Conservation (phyloP, 2,888 invertebrate genomes). For the Drosophila paucipuncta region DNA sequence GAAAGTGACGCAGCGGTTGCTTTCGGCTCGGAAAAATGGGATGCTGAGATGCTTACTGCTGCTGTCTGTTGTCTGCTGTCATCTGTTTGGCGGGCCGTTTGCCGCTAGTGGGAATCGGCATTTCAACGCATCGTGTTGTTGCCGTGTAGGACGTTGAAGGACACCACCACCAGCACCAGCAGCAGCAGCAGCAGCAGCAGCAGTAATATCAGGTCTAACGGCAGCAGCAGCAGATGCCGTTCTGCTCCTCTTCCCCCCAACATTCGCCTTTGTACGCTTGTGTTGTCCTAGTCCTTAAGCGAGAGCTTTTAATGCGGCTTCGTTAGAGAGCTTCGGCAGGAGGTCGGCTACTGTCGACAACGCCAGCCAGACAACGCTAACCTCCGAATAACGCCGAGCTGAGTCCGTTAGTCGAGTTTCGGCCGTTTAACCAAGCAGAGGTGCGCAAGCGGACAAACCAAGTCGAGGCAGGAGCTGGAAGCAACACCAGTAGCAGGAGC, state of each 20-base stretch:
- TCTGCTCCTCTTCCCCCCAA: conserved; percentile 13
- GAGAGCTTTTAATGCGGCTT: conserved; percentile 59
- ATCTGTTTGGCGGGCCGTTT: conserved; percentile 83
- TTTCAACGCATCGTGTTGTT: conserved; percentile 57
- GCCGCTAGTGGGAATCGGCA: conserved; percentile 69
- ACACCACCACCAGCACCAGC: conserved; percentile 57
- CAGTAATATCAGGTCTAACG: conserved; percentile 12
- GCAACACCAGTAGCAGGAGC: conserved; percentile 26
- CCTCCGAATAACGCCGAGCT: conserved; percentile 14
- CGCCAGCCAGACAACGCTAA: conserved; percentile 25
- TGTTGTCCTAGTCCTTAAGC: conserved; percentile 77
- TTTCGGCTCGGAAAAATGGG: conserved; percentile 29
- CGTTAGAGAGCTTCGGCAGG: conserved; percentile 33
- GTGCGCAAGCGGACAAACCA: conserved; percentile 74
- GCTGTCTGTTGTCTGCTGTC: conserved; percentile 72
- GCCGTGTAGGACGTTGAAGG: conserved; percentile 77
- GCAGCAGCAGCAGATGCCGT: conserved; percentile 17
- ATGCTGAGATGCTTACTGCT: conserved; percentile 30
- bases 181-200: conserved; percentile 6
- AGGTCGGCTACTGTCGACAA: conserved; percentile 32
- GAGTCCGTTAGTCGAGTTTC: conserved; percentile 82
- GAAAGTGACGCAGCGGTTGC: conserved; percentile 64
- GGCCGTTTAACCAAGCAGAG: conserved; percentile 81
- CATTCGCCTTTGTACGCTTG: conserved; percentile 49
- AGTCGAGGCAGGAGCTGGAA: conserved; percentile 31